Evolutionary conservation across 2,797 vertebrate genomes (phyloP).

Genomic region (Pangasius macronema): DNA sequence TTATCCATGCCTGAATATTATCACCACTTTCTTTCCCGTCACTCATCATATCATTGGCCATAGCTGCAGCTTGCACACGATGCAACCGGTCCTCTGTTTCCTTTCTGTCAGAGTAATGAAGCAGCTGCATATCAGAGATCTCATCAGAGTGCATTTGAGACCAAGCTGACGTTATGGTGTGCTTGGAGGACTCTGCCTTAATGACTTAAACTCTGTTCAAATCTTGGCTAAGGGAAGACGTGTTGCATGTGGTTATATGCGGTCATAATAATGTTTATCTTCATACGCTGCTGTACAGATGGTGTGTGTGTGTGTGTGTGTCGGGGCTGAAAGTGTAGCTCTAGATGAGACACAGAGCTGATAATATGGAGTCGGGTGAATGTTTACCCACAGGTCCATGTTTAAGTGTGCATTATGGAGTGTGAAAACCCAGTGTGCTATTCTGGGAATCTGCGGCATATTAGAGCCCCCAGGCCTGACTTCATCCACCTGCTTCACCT

Average conservation of each 20-base stretch:
- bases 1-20: not conserved
- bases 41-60: not conserved
- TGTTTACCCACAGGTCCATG: not conserved
- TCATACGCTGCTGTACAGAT: not conserved
- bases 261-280: not conserved
- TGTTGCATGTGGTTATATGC: not conserved
- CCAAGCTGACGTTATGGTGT: not conserved
- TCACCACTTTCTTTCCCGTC: not conserved
- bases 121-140: not conserved
- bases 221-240: not conserved
- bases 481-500: conserved; percentile 20
- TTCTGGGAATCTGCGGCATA: conserved; percentile 9
- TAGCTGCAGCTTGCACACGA: not conserved
- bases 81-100: not conserved
- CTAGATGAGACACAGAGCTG: not conserved
- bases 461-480: not conserved
- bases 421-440: conserved; percentile 4
- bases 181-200: not conserved
- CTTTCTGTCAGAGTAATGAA: not conserved
- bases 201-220: not conserved
- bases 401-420: conserved; percentile 9
- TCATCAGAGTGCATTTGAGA: not conserved
- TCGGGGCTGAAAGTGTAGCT: not conserved
- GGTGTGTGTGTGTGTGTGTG: conserved; percentile 1
- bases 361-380: not conserved